A percentile compares a stretch with the other conserved stretches of the same genome.
These are phyloP conservation scores for Heliconius erato DNA, from an alignment of 2,888 invertebrate genomes.

Conservation along the genomic window DNA sequence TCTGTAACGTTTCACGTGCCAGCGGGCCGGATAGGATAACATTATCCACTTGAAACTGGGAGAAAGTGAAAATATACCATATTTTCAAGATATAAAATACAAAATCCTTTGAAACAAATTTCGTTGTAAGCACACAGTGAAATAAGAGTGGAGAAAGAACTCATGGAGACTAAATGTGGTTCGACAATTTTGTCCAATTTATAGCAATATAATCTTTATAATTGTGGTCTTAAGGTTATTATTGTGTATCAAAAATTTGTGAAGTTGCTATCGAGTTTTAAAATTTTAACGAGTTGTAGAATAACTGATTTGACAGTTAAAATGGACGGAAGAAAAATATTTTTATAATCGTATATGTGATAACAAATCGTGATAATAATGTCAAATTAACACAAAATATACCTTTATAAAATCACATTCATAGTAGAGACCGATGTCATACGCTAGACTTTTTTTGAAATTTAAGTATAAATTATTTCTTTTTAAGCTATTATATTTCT, in stretches of 20 bases:
- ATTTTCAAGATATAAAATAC: slow-evolving; percentile 53
- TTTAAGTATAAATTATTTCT: too few relatives aligned
- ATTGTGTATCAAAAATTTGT: neutral
- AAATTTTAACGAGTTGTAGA: slow-evolving; percentile 4
- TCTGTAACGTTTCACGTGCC: slow-evolving; percentile 80
- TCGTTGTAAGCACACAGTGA: slow-evolving; percentile 66
- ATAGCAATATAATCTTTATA: slow-evolving; percentile 4
- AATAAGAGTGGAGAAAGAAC: slow-evolving; percentile 73
- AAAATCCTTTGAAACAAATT: slow-evolving; percentile 54
- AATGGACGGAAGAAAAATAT: slow-evolving; percentile 9
- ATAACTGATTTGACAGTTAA: slow-evolving; percentile 15
- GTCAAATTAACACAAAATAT: neutral
- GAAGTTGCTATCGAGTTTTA: neutral
- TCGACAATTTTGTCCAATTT: slow-evolving; percentile 40
- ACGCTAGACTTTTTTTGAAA: too few relatives aligned
- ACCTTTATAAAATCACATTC: neutral
- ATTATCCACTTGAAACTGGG: slow-evolving; percentile 53
- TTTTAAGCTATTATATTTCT: too few relatives aligned
- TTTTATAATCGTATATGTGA: neutral
- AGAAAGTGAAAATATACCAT: slow-evolving; percentile 55
- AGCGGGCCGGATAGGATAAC: slow-evolving; percentile 78
- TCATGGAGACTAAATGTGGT: slow-evolving; percentile 62
- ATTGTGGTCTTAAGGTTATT: neutral
- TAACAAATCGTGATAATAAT: neutral
- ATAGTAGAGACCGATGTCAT: too few relatives aligned